phyloP scores from a whole-genome alignment of 2,888 invertebrate genomes.

The Thera obeliscata region DNA sequence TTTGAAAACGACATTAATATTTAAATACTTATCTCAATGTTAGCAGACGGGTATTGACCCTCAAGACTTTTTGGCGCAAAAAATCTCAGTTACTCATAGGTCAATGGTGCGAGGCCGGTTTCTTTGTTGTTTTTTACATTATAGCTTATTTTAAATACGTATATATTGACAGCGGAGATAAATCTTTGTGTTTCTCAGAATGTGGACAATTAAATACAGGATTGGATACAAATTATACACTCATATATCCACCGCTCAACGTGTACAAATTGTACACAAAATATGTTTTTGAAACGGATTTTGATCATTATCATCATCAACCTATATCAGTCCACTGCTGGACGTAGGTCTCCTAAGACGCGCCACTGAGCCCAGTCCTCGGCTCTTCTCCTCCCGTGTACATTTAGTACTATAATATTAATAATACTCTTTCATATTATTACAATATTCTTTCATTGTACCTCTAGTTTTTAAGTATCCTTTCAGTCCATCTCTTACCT shows the following conservation, averaged over 20 bases:
- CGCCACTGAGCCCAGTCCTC: no score
- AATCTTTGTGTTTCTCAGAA: slow-evolving; percentile 47
- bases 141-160: slow-evolving; percentile 47
- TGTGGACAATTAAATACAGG: slow-evolving; percentile 29
- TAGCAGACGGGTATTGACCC: slow-evolving; percentile 45
- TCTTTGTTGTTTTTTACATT: slow-evolving; percentile 52
- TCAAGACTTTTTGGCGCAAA: slow-evolving; percentile 38
- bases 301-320: neutral
- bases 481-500: no score
- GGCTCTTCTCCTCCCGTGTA: no score
- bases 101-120: slow-evolving; percentile 69
- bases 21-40: slow-evolving; percentile 38
- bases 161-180: slow-evolving; percentile 48
- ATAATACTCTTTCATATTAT: no score
- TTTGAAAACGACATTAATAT: slow-evolving; percentile 27
- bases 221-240: slow-evolving; percentile 13
- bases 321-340: no score
- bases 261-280: no score
- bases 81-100: slow-evolving; percentile 69
- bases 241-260: no score
- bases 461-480: no score
- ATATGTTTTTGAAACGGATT: neutral
- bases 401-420: no score
- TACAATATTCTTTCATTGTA: no score
- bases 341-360: no score